Percentiles rank a stretch among this genome's conserved stretches.
phyloP scores from a whole-genome alignment of 2,888 invertebrate genomes.

The Kryphioiulus occultus region DNA sequence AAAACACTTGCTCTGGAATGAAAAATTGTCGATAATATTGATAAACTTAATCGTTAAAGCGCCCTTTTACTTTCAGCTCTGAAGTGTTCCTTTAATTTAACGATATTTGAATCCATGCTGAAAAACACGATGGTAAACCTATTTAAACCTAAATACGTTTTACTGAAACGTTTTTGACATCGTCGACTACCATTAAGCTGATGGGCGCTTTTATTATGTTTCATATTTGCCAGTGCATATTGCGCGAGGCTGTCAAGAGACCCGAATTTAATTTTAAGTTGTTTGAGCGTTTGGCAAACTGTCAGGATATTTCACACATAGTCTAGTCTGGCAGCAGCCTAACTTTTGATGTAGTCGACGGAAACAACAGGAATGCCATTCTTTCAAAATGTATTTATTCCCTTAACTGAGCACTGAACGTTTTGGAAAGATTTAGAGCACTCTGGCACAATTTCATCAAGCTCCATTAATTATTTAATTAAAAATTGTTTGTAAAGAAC shows the following conservation, averaged over 20 bases:
- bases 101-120: background rate
- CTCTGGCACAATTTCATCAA: background rate
- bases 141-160: background rate
- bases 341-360: background rate
- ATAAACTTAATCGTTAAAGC: background rate
- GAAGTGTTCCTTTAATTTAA: background rate
- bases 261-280: background rate
- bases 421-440: background rate
- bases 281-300: background rate
- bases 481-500: too few relatives aligned
- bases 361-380: background rate
- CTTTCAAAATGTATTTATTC: background rate
- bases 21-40: background rate
- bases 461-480: background rate
- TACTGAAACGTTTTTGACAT: conserved; percentile 5
- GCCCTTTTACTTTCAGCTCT: background rate
- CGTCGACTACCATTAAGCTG: background rate
- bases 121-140: background rate
- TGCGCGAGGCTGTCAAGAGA: conserved; percentile 5
- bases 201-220: background rate
- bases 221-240: background rate
- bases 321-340: background rate
- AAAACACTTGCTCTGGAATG: background rate
- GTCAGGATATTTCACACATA: background rate
- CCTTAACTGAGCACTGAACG: background rate